Evolutionary conservation across 2,888 invertebrate species (phyloP).

Genomic region (Perithous albicinctus): DNA sequence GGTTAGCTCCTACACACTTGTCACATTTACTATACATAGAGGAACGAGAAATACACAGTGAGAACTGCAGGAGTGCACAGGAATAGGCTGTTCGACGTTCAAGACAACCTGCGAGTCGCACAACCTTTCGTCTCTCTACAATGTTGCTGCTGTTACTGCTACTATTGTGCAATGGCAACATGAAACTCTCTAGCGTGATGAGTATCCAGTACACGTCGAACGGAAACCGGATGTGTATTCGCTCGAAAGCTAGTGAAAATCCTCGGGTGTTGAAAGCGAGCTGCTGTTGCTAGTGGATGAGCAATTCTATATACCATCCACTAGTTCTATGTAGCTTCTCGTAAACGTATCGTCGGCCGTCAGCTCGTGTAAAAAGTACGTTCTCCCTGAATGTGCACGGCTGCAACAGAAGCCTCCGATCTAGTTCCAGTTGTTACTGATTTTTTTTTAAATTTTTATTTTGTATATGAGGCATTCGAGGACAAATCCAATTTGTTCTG

Average conservation of each 20-base stretch:
- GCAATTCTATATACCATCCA: neutral
- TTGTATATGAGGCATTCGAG: too few relatives aligned
- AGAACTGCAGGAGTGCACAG: neutral
- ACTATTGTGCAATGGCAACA: slow-evolving; percentile 24
- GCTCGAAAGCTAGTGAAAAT: slow-evolving; percentile 37
- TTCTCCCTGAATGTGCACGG: neutral
- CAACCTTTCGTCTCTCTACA: slow-evolving; percentile 16
- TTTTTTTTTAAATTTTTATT: slow-evolving; percentile 19
- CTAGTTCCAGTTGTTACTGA: neutral
- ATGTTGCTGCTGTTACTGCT: slow-evolving; percentile 13
- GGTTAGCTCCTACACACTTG: slow-evolving; percentile 3
- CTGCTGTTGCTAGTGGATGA: slow-evolving; percentile 13
- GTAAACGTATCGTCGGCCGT: slow-evolving; percentile 26
- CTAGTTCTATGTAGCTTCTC: neutral
- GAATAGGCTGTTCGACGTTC: neutral
- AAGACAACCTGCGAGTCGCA: neutral
- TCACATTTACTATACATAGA: neutral
- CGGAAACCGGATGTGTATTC: slow-evolving; percentile 49
- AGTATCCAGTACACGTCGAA: slow-evolving; percentile 35
- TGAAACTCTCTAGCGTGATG: slow-evolving; percentile 32
- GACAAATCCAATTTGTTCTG: too few relatives aligned
- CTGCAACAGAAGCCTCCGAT: neutral
- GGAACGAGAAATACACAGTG: too few relatives aligned
- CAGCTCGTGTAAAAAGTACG: neutral
- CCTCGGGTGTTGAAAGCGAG: slow-evolving; percentile 23